A percentile compares a stretch with the other conserved stretches of the same genome.
Conservation (phyloP, 2,888 invertebrate species). For the Argynnis bischoffii region DNA sequence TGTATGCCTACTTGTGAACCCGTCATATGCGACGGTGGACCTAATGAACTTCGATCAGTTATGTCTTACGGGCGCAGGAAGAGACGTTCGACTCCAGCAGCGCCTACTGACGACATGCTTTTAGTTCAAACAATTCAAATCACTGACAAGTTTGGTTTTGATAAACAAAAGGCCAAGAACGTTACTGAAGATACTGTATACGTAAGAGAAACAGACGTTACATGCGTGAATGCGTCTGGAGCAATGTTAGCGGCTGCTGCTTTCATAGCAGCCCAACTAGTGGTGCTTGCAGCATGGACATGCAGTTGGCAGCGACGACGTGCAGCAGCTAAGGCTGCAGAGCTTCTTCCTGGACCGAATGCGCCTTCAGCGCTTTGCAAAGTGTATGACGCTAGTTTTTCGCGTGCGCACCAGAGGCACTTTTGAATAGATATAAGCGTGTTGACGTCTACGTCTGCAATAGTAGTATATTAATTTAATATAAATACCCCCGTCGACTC, state of each 20-base stretch:
- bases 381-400: constrained; percentile 93
- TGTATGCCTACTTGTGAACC: constrained; percentile 97
- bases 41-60: constrained; percentile 91
- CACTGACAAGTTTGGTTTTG: constrained; percentile 95
- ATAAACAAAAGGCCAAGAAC: constrained; percentile 85
- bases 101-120: constrained; percentile 89
- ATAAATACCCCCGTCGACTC: constrained; percentile 75
- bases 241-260: constrained; percentile 92
- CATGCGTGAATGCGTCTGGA: constrained; percentile 90
- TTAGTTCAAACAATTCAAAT: constrained; percentile 95
- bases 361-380: constrained; percentile 87
- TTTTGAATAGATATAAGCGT: constrained; percentile 67
- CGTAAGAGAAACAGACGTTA: constrained; percentile 83
- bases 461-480: constrained; percentile 78
- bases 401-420: constrained; percentile 85
- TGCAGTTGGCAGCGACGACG: constrained; percentile 93
- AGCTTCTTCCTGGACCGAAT: constrained; percentile 85
- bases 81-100: constrained; percentile 85
- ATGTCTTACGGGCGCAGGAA: constrained; percentile 92
- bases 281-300: constrained; percentile 93
- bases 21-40: constrained; percentile 93
- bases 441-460: constrained; percentile 77
- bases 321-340: constrained; percentile 84
- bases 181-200: constrained; percentile 87
- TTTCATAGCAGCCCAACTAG: constrained; percentile 93